Base-by-base conservation (phyloP, 2,888 invertebrate genomes). In the Melipona bicolor region DNA sequence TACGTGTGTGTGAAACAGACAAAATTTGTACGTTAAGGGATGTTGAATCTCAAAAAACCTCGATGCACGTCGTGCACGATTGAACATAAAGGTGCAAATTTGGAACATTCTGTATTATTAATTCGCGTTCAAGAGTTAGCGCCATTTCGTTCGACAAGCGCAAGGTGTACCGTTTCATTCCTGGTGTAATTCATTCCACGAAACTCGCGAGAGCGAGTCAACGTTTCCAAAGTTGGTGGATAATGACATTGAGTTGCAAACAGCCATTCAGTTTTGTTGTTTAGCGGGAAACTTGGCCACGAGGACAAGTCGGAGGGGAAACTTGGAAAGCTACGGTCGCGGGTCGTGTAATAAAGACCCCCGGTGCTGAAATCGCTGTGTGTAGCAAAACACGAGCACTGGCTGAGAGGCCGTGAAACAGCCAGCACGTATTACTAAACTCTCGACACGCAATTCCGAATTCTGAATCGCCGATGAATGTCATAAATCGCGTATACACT, bases 241-340 rank as follows among this genome's bases (percentile, higher is more conserved):
- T 65, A 65, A 74, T 43, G 43, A 74, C 36, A n/a, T 54, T 3
- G 65, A 73, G 62, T 73, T 64, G 50, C 50, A n/a, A 62, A 73
- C 62, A 52, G 50, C 50, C 15, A 74, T 74, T 65, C 54, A 15
- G 43, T 54, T 65, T 65, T 65, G 74, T 54, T 54, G 74, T 74
- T 65, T 65, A 54, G 54, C 74, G 24, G 64, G 74, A 36, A 65
- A 74, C 65, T 74, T 74, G 65, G 64, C 19, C n/a, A n/a, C 11
- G n/a, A 36, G 62, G 64, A 52, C 50, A 64, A 64, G 73, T 73
- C 64, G 5, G n/a, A 4, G 72, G 32, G 9, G 27, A 52, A 73
- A 73, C 36, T 73, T 73, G 62, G 32, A 52, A 64, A 54, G 52
- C 24, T 52, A 11, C 32, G 52, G 65, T 74, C 43, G 74, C 52